phyloP scores from a whole-genome alignment of 37 sponge, comb jelly and placozoan species.

The Eunapius fragilis region DNA sequence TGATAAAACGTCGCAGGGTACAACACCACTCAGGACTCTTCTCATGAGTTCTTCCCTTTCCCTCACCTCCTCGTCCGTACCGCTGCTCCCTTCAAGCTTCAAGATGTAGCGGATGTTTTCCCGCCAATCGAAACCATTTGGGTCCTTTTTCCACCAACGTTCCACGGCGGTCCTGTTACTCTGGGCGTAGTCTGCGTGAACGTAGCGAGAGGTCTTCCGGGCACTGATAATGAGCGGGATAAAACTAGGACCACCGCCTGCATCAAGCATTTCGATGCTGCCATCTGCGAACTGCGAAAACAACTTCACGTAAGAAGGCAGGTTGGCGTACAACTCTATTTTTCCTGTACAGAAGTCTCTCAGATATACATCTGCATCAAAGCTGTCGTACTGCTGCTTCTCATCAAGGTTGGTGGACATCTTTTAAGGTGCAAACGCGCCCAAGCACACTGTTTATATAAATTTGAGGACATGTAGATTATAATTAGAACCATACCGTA shows the following conservation, averaged over 20 bases:
- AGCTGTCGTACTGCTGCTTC: not conserved
- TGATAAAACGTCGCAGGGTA: not conserved
- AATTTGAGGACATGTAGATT: too few species aligned
- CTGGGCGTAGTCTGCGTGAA: not conserved
- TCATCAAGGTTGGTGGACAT: not conserved
- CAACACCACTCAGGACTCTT: not conserved
- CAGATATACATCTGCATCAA: not conserved
- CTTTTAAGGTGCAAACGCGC: too few species aligned
- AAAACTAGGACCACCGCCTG: not conserved
- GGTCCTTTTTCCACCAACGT: not conserved
- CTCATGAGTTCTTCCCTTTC: not conserved
- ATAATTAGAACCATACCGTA: too few species aligned
- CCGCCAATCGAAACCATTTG: not conserved
- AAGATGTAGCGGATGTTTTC: not conserved
- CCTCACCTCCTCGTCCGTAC: not conserved
- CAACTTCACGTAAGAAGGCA: not conserved
- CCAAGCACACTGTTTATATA: too few species aligned
- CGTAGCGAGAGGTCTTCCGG: not conserved
- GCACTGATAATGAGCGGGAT: not conserved
- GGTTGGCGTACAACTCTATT: not conserved
- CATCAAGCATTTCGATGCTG: not conserved
- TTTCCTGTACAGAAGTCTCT: not conserved
- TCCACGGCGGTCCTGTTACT: not conserved
- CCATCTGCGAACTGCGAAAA: not conserved
- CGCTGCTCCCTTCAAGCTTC: not conserved